These are phyloP conservation scores for Perca schrenkii DNA, from an alignment of 2,113 vertebrate species.

Conservation along the genomic window DNA sequence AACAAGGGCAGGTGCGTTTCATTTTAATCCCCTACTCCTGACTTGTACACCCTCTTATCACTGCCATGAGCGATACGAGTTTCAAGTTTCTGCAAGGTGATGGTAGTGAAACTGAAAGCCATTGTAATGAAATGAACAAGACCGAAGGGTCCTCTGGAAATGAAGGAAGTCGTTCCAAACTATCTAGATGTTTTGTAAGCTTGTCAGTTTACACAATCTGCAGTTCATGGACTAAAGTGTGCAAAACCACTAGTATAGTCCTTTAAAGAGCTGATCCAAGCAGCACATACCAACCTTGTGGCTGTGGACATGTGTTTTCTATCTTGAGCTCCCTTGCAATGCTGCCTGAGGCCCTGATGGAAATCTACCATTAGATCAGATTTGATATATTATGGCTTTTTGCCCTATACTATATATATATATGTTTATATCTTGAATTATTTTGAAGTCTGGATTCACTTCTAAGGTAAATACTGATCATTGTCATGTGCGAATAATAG, in stretches of 20 bases:
- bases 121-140: neutral
- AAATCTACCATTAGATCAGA: slow-evolving; percentile 33
- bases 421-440: neutral
- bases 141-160: neutral
- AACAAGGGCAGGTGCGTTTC: no score
- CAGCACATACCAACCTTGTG: slow-evolving; percentile 4
- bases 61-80: neutral
- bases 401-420: neutral
- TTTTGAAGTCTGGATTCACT: slow-evolving; percentile 1
- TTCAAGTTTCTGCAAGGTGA: neutral
- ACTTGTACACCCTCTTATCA: no score
- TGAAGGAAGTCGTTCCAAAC: neutral
- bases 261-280: neutral
- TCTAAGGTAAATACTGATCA: neutral
- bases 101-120: neutral
- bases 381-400: slow-evolving; percentile 23
- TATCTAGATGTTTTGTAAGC: neutral
- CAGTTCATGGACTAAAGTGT: slow-evolving; percentile 1
- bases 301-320: slow-evolving; percentile 52
- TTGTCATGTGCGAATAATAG: neutral
- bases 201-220: neutral
- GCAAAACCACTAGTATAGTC: neutral
- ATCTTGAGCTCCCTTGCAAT: slow-evolving; percentile 3
- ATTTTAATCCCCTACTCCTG: no score
- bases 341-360: slow-evolving; percentile 8